Evolutionary conservation across 1,140 invertebrate species (phyloP), one percentile per base, ranked within the genome.

Genomic region (Anoplophora glabripennis): DNA sequence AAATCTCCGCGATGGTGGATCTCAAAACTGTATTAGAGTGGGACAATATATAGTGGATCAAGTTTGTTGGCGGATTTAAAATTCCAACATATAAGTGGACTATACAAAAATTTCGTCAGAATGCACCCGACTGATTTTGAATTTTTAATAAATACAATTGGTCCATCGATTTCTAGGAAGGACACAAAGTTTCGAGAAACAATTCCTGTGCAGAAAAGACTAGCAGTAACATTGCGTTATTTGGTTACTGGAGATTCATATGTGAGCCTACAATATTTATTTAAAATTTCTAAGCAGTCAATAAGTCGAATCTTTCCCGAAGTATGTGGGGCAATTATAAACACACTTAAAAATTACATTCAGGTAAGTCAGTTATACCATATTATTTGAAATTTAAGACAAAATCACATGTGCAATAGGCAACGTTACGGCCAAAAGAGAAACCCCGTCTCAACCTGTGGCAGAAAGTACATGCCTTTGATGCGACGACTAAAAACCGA

Each of bases 161-260:
- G 37, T 40, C 8, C 8, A 2, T 4, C 2, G 8, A 40, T 40
- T 14, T 3, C 3, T 11, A 40, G 8, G 8, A 1, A 40, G 8
- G 37, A 40, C 14, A 40, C 37, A 4, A 8, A 2, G 8, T 40
- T 55, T 21, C 48, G 53, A 46, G 40, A 55, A 28, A n/a, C 40
- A 12, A 55, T 55, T 47, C 34, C 21, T 40, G 28, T 40, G 21
- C 7, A 14, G 33, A 35, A 53, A 35, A 55, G 49, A 41, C 44
- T 59, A 42, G 17, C 14, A 14, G 4, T 62, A 18, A 58, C 60
- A 7, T 33, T 62, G 38, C 37, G 54, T 17, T 62, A 52, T 36
- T 47, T 62, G 41, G 60, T 55, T 40, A 58, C 60, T 14, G 55
- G 60, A 9, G 46, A 57, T 18, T 35, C 46, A 12, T 58, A 51